Percentiles rank a stretch among this genome's conserved stretches.
phyloP scores from a whole-genome alignment of 2,113 vertebrate species.

The Muscicapa adusta region DNA sequence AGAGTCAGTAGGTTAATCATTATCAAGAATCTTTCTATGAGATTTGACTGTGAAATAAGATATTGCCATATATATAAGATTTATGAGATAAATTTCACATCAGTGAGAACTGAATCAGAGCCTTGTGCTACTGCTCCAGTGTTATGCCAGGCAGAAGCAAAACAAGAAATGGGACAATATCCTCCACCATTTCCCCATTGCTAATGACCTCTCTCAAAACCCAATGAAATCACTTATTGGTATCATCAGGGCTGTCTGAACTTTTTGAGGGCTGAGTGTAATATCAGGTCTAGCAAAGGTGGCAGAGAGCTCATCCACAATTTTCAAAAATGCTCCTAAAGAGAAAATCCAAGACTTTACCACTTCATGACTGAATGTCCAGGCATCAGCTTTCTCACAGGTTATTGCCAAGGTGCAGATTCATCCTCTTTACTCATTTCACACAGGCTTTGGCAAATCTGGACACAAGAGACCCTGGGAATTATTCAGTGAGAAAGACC shows the following conservation, averaged over 20 bases:
- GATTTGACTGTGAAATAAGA: not conserved
- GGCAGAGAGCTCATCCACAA: not conserved
- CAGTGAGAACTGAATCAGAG: not conserved
- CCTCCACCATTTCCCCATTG: not conserved
- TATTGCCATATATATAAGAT: not conserved
- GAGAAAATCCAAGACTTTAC: not conserved
- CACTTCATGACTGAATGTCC: not conserved
- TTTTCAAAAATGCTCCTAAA: not conserved
- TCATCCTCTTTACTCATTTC: not conserved
- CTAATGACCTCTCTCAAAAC: not conserved
- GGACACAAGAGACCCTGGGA: rapidly evolving
- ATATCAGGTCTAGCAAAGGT: not conserved
- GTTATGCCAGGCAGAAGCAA: not conserved
- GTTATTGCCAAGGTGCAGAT: not conserved
- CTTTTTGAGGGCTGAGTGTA: not conserved
- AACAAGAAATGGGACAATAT: not conserved
- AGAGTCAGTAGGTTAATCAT: not conserved
- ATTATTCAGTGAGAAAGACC: not conserved
- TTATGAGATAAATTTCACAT: not conserved
- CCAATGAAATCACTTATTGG: not conserved
- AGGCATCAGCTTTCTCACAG: not conserved
- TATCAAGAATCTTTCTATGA: not conserved
- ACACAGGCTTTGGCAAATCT: not conserved
- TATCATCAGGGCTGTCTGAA: not conserved
- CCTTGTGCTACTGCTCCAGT: not conserved